Base-by-base conservation (phyloP, 2,888 invertebrate species). In the Pammene fasciana region DNA sequence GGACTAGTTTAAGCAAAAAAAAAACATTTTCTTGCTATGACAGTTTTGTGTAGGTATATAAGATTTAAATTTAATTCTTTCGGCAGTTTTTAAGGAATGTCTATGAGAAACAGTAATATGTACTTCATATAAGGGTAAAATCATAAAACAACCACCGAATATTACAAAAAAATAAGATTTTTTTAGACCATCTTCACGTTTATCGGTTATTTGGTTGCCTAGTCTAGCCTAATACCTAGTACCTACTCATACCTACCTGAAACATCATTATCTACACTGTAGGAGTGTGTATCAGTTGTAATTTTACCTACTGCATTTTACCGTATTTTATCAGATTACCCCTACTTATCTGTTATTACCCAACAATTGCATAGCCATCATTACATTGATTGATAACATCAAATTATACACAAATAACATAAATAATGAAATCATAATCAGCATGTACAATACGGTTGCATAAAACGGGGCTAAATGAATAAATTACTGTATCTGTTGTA, bases 401-500 rank as follows among this genome's bases (percentile, higher is more conserved):
- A 62, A 62, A 62, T 62, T 62, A 62, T 41, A n/a, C 52, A 57
- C 55, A 43, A 60, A 54, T 43, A 6, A 38, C 34, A 34, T 46
- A 16, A 50, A 56, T 48, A 62, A 68, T 41, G 50, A 56, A 45
- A 54, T 55, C 46, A 45, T 64, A 64, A 68, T 62, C 55, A 65
- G 34, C 55, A 55, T 65, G 45, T 46, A 46, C 38, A 65, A 65
- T 60, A 65, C 48, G 38, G 45, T 55, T 43, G 66, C 68, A 62
- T 45, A 64, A 62, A 70, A 65, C 48, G 65, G 41, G 54, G 60
- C 52, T 65, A 70, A 70, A 70, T 48, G 59, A 65, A 70, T 70
- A 70, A 70, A 70, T 60, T 65, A 60, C 41, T 11, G 54, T 65
- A 54, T 70, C 65, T 65, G 60, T 65, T 65, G 75, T 80, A 76